Evolutionary conservation across 2,888 invertebrate species (phyloP).

Genomic region (Drosophila fulvimacula): DNA sequence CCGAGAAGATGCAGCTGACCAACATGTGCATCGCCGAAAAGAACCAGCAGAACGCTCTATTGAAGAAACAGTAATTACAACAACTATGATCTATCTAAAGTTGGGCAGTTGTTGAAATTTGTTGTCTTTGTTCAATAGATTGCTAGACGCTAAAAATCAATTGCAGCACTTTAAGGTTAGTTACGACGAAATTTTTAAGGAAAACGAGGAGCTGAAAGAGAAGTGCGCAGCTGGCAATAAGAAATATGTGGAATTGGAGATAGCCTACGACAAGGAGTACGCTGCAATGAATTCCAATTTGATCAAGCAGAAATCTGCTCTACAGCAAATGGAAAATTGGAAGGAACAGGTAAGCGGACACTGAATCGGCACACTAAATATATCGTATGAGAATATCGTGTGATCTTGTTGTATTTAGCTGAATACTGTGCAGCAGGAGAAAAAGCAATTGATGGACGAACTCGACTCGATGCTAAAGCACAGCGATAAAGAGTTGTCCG

Average conservation of each 20-base stretch:
- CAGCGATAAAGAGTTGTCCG: too few species aligned
- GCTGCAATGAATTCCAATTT: not conserved
- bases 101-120: not conserved
- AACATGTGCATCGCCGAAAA: slow-evolving; percentile 5
- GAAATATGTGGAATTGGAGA: slow-evolving; percentile 21
- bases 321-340: not conserved
- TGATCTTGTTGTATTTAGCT: slow-evolving; percentile 3
- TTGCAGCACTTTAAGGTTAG: not conserved
- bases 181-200: not conserved
- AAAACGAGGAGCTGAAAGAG: not conserved
- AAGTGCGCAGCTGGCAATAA: not conserved
- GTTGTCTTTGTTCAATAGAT: not conserved
- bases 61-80: slow-evolving; percentile 23
- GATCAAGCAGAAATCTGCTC: not conserved
- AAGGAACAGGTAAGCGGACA: slow-evolving; percentile 8
- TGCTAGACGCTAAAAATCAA: not conserved
- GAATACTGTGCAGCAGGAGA: not conserved
- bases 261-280: slow-evolving; percentile 16
- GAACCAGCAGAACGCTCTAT: slow-evolving; percentile 10
- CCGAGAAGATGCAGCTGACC: slow-evolving; percentile 6
- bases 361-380: not conserved
- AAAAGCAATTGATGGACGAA: not conserved
- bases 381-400: too few species aligned
- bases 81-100: not conserved
- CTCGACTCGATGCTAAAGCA: not conserved